Base-by-base conservation (phyloP, 2,797 vertebrate genomes). In the Epinephelus malabaricus region DNA sequence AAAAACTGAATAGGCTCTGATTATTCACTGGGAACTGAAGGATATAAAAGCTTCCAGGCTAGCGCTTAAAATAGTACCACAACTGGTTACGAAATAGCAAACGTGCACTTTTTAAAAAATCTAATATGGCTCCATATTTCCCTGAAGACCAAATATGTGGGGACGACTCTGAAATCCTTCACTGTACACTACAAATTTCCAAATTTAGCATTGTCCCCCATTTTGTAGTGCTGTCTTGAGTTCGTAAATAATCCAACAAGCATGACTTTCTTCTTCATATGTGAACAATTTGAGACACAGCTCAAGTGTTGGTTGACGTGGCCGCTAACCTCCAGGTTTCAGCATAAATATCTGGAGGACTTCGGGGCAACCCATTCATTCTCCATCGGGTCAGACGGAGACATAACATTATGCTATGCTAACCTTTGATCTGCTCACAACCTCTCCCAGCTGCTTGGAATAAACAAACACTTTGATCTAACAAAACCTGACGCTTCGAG, bases 401-500 rank as follows among this genome's bases (percentile, higher is more conserved):
- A 71, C 4, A 78, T 62, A 71, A 69, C 30, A 21, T 63, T 12
- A 47, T n/a, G 51, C 60, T 53, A 12, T 21, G 10, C 1, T 1
- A 65, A 71, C 30, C 11, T 76, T 69, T 84, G 40, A 76, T 60
- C 64, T 64, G 30, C n/a, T 62, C 59, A 34, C 63, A 71, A 45
- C 21, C 55, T 49, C 23, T 59, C n/a, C 13, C 10, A 30, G 70
- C 81, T 64, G 23, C 66, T 58, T 79, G 40, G 55, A 71, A 21
- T 14, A 34, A 18, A 72, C 59, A 72, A 85, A 88, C 86, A 86
- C 79, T 85, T 76, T 63, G 43, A 82, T 81, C 62, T 40, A 47
- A 76, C 15, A 38, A 68, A 65, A 84, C 43, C 23, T 53, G 64
- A 79, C 1, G 3, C 73, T 49, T 86, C 21, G 55, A 72, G 65